phyloP scores from a whole-genome alignment of 2,888 invertebrate genomes.

The Aethes cnicana region DNA sequence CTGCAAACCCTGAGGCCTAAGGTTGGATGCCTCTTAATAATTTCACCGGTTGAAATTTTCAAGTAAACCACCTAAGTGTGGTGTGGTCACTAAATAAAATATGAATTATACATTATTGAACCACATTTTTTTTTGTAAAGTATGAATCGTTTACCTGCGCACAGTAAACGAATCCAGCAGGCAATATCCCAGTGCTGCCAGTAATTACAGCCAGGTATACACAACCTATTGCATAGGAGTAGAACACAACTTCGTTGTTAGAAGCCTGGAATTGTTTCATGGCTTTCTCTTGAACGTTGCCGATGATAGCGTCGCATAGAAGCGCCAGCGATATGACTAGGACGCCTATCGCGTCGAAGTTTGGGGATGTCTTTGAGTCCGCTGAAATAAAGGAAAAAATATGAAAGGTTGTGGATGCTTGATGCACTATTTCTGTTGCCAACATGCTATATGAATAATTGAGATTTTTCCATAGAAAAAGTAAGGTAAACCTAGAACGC shows the following conservation, averaged over 20 bases:
- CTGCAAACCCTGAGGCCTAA: too few species aligned
- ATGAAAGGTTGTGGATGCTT: neutral
- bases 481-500: too few species aligned
- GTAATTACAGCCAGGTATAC: slow-evolving; percentile 90
- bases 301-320: slow-evolving; percentile 96
- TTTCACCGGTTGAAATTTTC: too few species aligned
- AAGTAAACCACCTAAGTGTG: too few species aligned
- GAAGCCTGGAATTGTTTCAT: slow-evolving; percentile 92
- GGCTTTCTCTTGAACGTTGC: slow-evolving; percentile 97
- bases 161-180: slow-evolving; percentile 89
- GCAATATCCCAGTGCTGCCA: slow-evolving; percentile 87
- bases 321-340: slow-evolving; percentile 91
- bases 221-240: slow-evolving; percentile 95
- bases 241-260: slow-evolving; percentile 95
- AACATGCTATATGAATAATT: too few species aligned
- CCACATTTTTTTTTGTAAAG: neutral
- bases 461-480: too few species aligned
- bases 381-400: slow-evolving; percentile 69
- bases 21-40: too few species aligned
- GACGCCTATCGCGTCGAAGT: slow-evolving; percentile 87
- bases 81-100: too few species aligned
- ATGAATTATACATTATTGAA: too few species aligned
- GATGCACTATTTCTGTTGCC: too few species aligned
- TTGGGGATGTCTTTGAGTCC: slow-evolving; percentile 88
- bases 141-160: slow-evolving; percentile 82